These are phyloP conservation scores for Dione juno DNA, from an alignment of 2,888 invertebrate species.

Conservation along the genomic window DNA sequence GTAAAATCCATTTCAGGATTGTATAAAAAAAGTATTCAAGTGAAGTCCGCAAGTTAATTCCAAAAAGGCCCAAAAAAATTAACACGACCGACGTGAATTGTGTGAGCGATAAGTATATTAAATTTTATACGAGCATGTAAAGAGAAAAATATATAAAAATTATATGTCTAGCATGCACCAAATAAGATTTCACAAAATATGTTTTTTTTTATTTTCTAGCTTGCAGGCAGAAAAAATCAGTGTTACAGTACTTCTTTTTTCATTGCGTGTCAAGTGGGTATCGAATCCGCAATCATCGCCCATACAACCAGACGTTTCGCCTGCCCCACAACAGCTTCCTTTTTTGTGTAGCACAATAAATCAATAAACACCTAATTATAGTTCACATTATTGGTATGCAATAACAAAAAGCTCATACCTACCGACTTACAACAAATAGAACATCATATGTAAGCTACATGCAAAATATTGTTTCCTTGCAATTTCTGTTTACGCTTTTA, in stretches of 20 bases:
- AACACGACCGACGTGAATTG: constrained; percentile 65
- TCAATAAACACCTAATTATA: background rate
- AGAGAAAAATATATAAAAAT: constrained; percentile 75
- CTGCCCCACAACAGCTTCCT: too few relatives aligned
- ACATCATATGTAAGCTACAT: background rate
- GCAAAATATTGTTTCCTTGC: constrained; percentile 2
- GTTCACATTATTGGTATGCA: background rate
- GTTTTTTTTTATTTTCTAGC: too few relatives aligned
- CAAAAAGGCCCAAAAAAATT: constrained; percentile 61
- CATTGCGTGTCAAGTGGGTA: too few relatives aligned
- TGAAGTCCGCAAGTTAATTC: constrained; percentile 51
- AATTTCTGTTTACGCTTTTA: constrained; percentile 20
- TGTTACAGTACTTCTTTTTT: too few relatives aligned
- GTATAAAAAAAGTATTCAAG: constrained; percentile 48
- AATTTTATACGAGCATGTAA: constrained; percentile 44
- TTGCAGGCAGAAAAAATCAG: too few relatives aligned
- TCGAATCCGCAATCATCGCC: too few relatives aligned
- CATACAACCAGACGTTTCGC: too few relatives aligned
- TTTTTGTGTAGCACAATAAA: background rate
- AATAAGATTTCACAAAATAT: constrained; percentile 26
- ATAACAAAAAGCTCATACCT: background rate
- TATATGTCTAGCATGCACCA: constrained; percentile 64
- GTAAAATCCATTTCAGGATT: constrained; percentile 49
- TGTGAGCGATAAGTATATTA: too few relatives aligned
- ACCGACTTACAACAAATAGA: background rate